Evolutionary conservation across 2,113 vertebrate genomes (phyloP).

Genomic region (Typhlomys cinereus): DNA sequence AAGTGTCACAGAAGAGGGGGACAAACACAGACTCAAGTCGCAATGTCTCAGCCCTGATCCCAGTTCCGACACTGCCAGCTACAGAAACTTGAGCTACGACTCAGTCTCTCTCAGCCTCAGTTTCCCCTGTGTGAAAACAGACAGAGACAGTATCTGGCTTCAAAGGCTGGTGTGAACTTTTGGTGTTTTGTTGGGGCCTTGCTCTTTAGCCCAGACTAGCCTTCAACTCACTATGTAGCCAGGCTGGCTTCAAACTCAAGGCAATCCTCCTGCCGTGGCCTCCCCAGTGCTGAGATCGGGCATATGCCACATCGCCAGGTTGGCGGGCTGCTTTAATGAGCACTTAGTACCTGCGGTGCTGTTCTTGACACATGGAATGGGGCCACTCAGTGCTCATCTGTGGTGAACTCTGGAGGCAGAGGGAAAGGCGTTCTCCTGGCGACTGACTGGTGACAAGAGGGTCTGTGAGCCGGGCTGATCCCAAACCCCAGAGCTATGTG

Average conservation of each 20-base stretch:
- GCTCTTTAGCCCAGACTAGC: background rate
- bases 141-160: fast-evolving
- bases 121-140: background rate
- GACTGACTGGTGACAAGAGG: background rate
- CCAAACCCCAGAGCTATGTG: background rate
- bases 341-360: too few relatives aligned
- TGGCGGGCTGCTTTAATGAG: background rate
- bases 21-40: background rate
- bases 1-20: background rate
- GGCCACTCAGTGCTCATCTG: background rate
- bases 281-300: background rate
- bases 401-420: background rate
- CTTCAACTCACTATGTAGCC: background rate
- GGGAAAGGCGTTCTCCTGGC: background rate
- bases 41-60: background rate
- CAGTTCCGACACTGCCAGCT: background rate
- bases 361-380: background rate
- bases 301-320: background rate
- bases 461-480: background rate
- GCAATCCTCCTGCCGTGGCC: background rate
- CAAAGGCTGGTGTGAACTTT: background rate
- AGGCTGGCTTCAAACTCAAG: background rate
- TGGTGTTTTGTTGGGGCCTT: background rate
- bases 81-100: fast-evolving
- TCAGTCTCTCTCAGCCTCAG: background rate